Evolutionary conservation across 2,113 vertebrate genomes (phyloP), one percentile per base, ranked within the genome.

Genomic region (Chlorodrepanis virens): DNA sequence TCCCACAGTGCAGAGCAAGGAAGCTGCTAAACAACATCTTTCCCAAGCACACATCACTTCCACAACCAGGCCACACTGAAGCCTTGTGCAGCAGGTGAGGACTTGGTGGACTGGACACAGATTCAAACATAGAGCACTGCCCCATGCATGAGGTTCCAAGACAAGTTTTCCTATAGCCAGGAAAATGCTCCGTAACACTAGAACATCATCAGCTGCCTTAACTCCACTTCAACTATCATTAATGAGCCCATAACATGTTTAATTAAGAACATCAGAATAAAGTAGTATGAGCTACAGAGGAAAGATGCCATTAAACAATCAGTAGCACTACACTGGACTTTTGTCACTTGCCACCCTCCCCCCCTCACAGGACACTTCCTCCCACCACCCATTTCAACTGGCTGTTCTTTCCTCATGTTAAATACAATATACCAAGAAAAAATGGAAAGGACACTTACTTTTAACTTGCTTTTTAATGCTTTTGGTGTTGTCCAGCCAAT

Each of bases 381-480:
- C 24, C 42, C 45, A 14, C 20, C n/a, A 42, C 35, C 12, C 29
- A 24, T 19, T 84, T 63, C 40, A 89, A 44, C 37, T 37, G 25
- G 1, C 31, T 42, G 39, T 53, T 31, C 47, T 23, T 91, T 29
- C 59, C 44, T 7, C 16, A 47, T 21, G 15, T 57, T 86, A 37
- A 85, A 44, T 22, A 70, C 6, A 15, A 91, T 42, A 35, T 16
- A 15, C 11, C 59, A 77, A 69, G 33, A 87, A 31, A 77, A 87
- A 92, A 86, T 8, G 4, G 53, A 77, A 94, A 90, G 14, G 20
- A 70, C 37, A 99, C 99, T 99, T 98, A 99, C 99, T 99, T 99
- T 99, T 99, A 49, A 99, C 99, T 98, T 99, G 99, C 68, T 99
- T 99, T 98, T 99, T 99, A 89, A 99, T 99, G 96, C 99, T 99